Percentiles rank a stretch among this genome's conserved stretches.
Conservation (phyloP, 2,888 invertebrate species). For the Stenodema calcarata region DNA sequence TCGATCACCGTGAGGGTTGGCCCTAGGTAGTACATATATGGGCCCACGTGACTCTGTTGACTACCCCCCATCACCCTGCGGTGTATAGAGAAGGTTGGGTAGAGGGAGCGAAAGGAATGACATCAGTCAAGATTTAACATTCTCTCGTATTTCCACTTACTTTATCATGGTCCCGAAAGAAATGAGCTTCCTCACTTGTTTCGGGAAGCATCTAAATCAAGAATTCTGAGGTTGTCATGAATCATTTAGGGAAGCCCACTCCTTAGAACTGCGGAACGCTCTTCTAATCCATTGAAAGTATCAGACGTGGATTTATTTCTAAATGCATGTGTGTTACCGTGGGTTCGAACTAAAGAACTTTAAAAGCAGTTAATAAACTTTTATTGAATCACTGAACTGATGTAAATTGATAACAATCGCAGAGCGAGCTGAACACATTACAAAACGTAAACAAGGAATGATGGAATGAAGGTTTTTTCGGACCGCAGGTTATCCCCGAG, state of each 20-base stretch:
- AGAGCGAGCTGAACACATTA: too few species aligned
- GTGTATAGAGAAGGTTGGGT: background rate
- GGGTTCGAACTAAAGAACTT: too few species aligned
- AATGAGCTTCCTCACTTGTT: background rate
- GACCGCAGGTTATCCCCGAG: too few species aligned
- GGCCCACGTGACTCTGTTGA: conserved; percentile 15
- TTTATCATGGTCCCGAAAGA: conserved; percentile 2
- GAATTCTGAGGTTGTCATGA: background rate
- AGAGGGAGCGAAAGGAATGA: background rate
- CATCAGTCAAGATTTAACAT: conserved; percentile 33
- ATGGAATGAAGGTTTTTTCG: too few species aligned
- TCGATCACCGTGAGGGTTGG: conserved; percentile 11
- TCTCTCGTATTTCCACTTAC: conserved; percentile 28
- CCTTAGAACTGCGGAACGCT: background rate
- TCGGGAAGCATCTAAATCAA: conserved; percentile 9
- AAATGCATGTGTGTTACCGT: too few species aligned
- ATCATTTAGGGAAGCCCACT: background rate
- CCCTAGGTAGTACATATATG: conserved; percentile 19
- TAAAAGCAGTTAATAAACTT: too few species aligned
- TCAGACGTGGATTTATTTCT: too few species aligned
- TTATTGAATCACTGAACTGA: too few species aligned
- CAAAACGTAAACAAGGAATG: too few species aligned
- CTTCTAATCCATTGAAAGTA: background rate
- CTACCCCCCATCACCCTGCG: background rate
- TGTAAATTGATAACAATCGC: too few species aligned